Evolutionary conservation across 2,888 invertebrate genomes (phyloP).

Genomic region (Cyaniris semiargus): DNA sequence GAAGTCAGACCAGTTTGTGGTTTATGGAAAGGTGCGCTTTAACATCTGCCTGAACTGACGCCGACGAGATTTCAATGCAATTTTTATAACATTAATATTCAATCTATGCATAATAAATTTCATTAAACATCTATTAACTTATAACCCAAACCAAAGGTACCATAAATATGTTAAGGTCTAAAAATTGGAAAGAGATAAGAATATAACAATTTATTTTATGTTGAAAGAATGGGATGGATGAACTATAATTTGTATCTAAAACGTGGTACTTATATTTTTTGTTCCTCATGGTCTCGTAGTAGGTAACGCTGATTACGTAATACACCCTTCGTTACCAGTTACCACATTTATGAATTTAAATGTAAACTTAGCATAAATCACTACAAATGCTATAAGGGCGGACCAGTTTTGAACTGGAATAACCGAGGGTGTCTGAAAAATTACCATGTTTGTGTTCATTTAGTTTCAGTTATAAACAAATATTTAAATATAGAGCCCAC

Average conservation of each 20-base stretch:
- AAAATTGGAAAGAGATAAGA: not conserved
- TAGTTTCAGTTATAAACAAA: not conserved
- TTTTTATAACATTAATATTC: not conserved
- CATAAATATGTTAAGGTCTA: not conserved
- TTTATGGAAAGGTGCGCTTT: constrained; percentile 14
- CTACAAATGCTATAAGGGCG: not conserved
- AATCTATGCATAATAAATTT: too few relatives aligned
- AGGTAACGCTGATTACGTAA: constrained; percentile 5
- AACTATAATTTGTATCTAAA: not conserved
- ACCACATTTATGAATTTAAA: constrained; percentile 29
- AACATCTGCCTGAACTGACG: not conserved
- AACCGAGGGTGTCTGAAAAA: constrained; percentile 13
- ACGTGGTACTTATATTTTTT: constrained; percentile 15
- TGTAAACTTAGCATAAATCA: constrained; percentile 24
- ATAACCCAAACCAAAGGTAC: not conserved
- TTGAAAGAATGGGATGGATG: not conserved
- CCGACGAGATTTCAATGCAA: not conserved
- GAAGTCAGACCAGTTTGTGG: constrained; percentile 8
- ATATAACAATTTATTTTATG: not conserved
- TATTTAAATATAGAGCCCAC: not conserved
- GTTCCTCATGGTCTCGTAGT: not conserved
- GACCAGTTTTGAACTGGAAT: constrained; percentile 18
- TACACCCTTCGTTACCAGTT: constrained; percentile 5
- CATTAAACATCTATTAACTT: not conserved
- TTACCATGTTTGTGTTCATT: not conserved